Conservation (phyloP, 2,113 vertebrate species). For the Casuarius casuarius region DNA sequence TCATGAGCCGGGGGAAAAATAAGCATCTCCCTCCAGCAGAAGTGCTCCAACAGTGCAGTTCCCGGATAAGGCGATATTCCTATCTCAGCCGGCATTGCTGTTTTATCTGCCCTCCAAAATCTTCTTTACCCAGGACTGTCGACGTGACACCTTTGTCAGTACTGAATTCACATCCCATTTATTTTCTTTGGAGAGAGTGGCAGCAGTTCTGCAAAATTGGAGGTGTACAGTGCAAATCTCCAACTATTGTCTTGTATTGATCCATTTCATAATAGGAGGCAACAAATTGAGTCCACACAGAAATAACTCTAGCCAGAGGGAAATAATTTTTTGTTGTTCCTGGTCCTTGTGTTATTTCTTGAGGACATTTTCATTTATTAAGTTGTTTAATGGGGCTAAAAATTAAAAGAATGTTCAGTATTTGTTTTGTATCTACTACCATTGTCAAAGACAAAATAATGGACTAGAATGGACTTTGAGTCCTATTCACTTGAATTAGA, state of each 20-base stretch:
- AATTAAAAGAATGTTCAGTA: neutral
- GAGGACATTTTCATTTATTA: neutral
- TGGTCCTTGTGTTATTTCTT: neutral
- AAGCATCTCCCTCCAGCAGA: neutral
- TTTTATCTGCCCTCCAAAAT: neutral
- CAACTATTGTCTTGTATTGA: accelerated
- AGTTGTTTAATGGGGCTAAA: neutral
- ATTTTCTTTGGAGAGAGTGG: neutral
- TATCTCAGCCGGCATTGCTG: neutral
- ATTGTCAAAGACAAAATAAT: neutral
- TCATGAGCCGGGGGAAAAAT: neutral
- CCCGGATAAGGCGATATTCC: neutral
- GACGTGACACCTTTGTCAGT: no score
- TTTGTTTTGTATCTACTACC: neutral
- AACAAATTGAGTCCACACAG: neutral
- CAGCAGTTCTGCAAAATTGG: neutral
- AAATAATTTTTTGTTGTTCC: neutral
- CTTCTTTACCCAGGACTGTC: neutral
- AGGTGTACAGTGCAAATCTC: neutral
- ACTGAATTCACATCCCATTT: neutral
- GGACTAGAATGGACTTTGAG: neutral
- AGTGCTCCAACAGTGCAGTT: neutral
- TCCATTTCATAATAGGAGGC: neutral
- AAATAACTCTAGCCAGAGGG: neutral
- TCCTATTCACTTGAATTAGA: neutral